A percentile compares a stretch with the other conserved stretches of the same genome.
phyloP scores from a whole-genome alignment of 2,888 invertebrate species.

The Sarcophaga subvicina region DNA sequence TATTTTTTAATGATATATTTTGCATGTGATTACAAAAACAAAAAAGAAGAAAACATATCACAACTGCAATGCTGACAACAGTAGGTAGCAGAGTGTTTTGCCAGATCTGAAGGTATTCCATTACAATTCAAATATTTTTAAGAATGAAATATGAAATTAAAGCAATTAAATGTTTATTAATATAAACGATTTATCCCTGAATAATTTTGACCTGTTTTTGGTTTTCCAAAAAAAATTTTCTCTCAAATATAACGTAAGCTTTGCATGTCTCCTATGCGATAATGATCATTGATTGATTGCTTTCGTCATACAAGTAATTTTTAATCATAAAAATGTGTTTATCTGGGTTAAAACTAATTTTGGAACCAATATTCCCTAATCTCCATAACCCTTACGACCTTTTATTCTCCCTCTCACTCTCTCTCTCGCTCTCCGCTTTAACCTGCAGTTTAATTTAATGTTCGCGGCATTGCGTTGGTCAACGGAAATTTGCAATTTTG shows the following conservation, averaged over 20 bases:
- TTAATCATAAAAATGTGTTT: background rate
- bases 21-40: background rate
- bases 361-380: background rate
- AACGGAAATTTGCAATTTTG: conserved; percentile 29
- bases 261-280: conserved; percentile 2
- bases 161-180: no score
- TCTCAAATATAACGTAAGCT: background rate
- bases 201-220: no score
- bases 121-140: no score
- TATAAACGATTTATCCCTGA: no score
- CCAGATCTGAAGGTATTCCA: no score
- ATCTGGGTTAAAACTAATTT: background rate
- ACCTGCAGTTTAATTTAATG: background rate
- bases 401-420: background rate
- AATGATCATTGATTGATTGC: background rate
- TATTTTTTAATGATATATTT: conserved; percentile 1
- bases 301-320: background rate
- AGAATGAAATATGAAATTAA: no score
- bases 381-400: background rate
- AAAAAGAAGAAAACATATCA: no score
- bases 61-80: background rate
- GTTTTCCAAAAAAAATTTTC: no score
- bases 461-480: background rate
- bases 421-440: background rate
- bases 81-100: no score